phyloP scores from a whole-genome alignment of 2,888 invertebrate genomes.

The Himalopsyche japonica region DNA sequence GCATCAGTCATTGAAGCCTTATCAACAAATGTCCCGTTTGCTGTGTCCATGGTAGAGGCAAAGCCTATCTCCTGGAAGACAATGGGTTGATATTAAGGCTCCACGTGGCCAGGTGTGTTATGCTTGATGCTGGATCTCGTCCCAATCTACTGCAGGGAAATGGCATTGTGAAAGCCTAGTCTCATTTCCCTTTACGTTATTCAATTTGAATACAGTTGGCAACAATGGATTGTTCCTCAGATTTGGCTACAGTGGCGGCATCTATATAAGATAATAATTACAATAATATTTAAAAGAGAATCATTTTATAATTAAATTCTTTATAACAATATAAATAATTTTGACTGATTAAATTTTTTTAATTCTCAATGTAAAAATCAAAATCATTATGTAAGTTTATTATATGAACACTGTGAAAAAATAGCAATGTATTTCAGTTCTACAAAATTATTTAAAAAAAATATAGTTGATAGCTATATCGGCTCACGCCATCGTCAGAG shows the following conservation, averaged over 20 bases:
- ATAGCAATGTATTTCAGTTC: too few relatives aligned
- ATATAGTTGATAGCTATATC: too few relatives aligned
- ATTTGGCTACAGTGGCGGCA: slow-evolving; percentile 16
- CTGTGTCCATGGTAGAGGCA: not conserved
- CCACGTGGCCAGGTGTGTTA: slow-evolving; percentile 11
- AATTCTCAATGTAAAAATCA: too few relatives aligned
- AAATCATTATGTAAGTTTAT: too few relatives aligned
- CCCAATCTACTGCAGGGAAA: slow-evolving; percentile 14
- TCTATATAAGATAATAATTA: not conserved
- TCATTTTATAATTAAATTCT: too few relatives aligned
- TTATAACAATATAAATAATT: too few relatives aligned
- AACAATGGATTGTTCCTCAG: slow-evolving; percentile 36
- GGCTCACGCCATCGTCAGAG: too few relatives aligned
- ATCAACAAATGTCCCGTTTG: not conserved
- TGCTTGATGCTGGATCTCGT: not conserved
- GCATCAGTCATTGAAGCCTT: slow-evolving; percentile 20
- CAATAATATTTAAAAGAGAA: not conserved
- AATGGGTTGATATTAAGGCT: not conserved
- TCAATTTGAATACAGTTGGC: slow-evolving; percentile 36
- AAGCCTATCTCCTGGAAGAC: not conserved
- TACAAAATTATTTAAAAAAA: too few relatives aligned
- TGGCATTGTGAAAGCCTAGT: slow-evolving; percentile 23
- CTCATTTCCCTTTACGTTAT: slow-evolving; percentile 37
- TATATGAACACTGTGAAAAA: too few relatives aligned
- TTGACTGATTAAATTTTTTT: too few relatives aligned